These are phyloP conservation scores for Calidris pygmaea DNA, from an alignment of 2,113 vertebrate genomes.

Conservation along the genomic window DNA sequence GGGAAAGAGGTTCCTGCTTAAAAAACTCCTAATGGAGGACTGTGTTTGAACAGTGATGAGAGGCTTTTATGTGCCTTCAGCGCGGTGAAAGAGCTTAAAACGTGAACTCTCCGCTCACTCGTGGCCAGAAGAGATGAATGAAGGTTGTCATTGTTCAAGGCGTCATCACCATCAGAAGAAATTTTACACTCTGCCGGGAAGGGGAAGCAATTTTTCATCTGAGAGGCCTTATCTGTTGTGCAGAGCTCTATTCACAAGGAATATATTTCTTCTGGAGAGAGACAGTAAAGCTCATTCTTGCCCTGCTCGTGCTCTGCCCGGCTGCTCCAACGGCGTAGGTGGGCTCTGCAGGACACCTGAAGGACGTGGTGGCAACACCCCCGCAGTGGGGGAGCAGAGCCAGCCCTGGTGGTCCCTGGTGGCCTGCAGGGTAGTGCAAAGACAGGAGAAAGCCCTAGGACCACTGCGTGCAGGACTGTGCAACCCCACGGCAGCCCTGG, in stretches of 20 bases:
- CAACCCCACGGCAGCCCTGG: neutral
- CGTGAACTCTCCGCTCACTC: constrained; percentile 34
- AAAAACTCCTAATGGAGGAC: constrained; percentile 30
- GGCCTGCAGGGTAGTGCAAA: neutral
- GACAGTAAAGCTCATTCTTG: neutral
- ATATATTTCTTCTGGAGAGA: neutral
- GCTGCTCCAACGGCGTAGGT: fast-evolving
- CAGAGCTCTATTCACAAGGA: neutral
- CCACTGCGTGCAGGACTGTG: neutral
- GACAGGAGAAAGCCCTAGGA: neutral
- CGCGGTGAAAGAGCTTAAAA: constrained; percentile 10
- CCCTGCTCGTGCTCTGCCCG: fast-evolving
- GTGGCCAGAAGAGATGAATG: constrained; percentile 50
- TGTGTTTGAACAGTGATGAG: constrained; percentile 37
- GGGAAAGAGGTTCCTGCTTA: constrained; percentile 11
- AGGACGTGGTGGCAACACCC: neutral
- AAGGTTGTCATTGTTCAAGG: constrained; percentile 56
- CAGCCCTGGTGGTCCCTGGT: neutral
- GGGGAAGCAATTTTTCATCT: constrained; percentile 48
- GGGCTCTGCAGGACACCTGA: neutral
- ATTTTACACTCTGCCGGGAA: constrained; percentile 22
- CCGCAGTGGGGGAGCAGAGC: fast-evolving
- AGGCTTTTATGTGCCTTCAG: constrained; percentile 43
- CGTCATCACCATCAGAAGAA: constrained; percentile 19
- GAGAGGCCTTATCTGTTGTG: constrained; percentile 27